phyloP scores from a whole-genome alignment of 2,888 invertebrate species.

The Cephus pulcher region DNA sequence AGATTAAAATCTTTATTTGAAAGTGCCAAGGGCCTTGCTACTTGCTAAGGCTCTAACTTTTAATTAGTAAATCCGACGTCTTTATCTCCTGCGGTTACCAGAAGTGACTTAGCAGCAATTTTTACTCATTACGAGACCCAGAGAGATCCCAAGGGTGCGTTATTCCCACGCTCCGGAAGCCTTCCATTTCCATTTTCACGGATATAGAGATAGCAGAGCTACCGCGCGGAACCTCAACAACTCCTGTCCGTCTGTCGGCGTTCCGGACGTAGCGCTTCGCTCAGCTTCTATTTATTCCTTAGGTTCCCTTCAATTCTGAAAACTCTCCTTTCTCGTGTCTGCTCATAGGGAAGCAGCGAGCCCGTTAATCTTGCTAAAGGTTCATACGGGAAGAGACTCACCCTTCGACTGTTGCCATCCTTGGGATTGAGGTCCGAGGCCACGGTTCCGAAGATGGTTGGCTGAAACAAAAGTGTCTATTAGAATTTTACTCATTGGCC shows the following conservation, averaged over 20 bases:
- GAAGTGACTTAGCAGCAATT: conserved; percentile 51
- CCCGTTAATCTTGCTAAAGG: too few relatives aligned
- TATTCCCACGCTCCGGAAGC: conserved; percentile 20
- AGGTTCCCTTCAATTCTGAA: too few relatives aligned
- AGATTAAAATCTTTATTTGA: conserved; percentile 5
- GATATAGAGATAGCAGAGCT: too few relatives aligned
- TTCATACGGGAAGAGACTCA: conserved; percentile 58
- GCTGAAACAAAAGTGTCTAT: conserved; percentile 68
- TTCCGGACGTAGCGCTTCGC: too few relatives aligned
- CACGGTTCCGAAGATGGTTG: conserved; percentile 74
- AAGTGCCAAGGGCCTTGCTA: conserved; percentile 11
- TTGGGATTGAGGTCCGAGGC: conserved; percentile 73
- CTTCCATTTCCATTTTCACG: too few relatives aligned
- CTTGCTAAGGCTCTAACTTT: conserved; percentile 49
- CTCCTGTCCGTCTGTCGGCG: too few relatives aligned
- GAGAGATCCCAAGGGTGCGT: conserved; percentile 26
- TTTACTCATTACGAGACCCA: conserved; percentile 49
- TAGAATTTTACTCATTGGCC: neutral
- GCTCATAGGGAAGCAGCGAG: too few relatives aligned
- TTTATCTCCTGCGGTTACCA: conserved; percentile 39
- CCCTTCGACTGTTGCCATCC: conserved; percentile 73
- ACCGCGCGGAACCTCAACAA: too few relatives aligned
- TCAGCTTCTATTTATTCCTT: too few relatives aligned
- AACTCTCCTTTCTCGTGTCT: too few relatives aligned
- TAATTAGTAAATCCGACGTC: conserved; percentile 50